phyloP scores from a whole-genome alignment of 2,797 vertebrate species.

The Poecilia picta region DNA sequence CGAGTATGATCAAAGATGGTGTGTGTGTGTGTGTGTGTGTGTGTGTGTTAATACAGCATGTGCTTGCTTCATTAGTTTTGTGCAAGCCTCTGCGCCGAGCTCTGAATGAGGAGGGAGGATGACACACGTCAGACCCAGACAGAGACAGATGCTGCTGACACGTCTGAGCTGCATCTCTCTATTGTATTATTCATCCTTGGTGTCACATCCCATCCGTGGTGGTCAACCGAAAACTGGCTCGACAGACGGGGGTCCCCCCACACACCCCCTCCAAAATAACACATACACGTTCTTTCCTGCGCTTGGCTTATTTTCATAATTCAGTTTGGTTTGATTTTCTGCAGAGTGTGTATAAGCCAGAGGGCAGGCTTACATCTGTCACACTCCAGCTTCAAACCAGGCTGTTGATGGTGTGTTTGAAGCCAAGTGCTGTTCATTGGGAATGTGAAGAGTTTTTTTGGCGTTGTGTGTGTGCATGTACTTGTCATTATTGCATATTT shows the following conservation, averaged over 20 bases:
- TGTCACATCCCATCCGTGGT: constrained; percentile 68
- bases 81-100: constrained; percentile 42
- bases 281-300: constrained; percentile 8
- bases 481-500: neutral
- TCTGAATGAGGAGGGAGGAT: constrained; percentile 65
- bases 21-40: neutral
- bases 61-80: constrained; percentile 69
- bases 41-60: constrained; percentile 48
- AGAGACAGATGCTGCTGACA: constrained; percentile 73
- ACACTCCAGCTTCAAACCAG: constrained; percentile 46
- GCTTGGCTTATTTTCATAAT: constrained; percentile 45
- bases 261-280: neutral
- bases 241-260: constrained; percentile 39
- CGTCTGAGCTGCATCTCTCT: constrained; percentile 59
- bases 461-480: constrained; percentile 25
- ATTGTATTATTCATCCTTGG: constrained; percentile 73
- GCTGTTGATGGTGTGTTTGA: constrained; percentile 51
- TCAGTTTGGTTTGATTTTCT: constrained; percentile 46
- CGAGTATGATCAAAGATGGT: constrained; percentile 20
- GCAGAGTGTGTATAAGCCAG: constrained; percentile 8
- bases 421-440: constrained; percentile 43
- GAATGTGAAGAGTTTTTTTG: constrained; percentile 1
- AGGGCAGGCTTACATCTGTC: constrained; percentile 58
- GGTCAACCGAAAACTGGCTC: constrained; percentile 50
- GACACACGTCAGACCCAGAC: constrained; percentile 68